Conservation (phyloP, 1,140 invertebrate species). For the Ptiloglossa arizonensis region DNA sequence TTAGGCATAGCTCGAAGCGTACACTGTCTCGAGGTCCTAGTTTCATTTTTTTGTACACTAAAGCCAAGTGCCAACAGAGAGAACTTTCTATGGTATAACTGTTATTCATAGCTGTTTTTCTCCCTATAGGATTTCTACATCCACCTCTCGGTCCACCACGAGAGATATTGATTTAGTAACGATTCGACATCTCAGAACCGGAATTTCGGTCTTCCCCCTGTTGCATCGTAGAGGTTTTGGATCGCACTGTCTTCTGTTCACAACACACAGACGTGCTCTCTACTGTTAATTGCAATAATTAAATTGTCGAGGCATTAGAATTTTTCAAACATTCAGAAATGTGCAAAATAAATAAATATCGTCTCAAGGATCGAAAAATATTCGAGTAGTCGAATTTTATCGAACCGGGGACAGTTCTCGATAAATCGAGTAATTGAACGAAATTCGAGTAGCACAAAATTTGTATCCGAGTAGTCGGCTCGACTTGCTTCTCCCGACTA, state of each 20-base stretch:
- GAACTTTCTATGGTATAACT: conserved; percentile 19
- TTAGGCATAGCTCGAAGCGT: neutral
- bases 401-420: too few species aligned
- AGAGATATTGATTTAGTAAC: conserved; percentile 4
- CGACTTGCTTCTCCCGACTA: neutral
- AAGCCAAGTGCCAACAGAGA: neutral
- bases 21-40: neutral
- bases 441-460: neutral
- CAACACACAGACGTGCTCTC: too few species aligned
- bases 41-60: conserved; percentile 10
- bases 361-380: too few species aligned
- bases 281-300: too few species aligned
- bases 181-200: neutral
- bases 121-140: conserved; percentile 1
- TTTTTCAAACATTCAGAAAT: too few species aligned
- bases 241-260: too few species aligned
- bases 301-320: too few species aligned
- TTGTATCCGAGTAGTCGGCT: neutral
- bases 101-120: conserved; percentile 8
- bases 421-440: neutral
- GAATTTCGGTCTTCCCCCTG: neutral
- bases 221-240: too few species aligned
- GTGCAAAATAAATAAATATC: too few species aligned
- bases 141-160: neutral
- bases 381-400: too few species aligned